A percentile compares a stretch with the other conserved stretches of the same genome.
These are phyloP conservation scores for Hyles euphorbiae DNA, from an alignment of 1,140 invertebrate genomes.

Conservation along the genomic window DNA sequence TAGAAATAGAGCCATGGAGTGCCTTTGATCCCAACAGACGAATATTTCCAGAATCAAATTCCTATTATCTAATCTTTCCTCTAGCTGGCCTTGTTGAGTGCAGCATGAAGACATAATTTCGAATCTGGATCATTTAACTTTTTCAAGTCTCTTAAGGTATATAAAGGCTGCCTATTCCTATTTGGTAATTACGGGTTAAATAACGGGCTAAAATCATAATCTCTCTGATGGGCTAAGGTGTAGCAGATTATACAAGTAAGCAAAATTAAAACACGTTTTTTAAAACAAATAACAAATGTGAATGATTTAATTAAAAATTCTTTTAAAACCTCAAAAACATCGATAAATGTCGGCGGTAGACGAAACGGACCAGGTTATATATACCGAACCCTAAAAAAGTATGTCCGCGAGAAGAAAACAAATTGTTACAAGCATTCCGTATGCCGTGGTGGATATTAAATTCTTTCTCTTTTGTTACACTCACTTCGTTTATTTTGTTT, in stretches of 20 bases:
- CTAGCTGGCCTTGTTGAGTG: slow-evolving; percentile 15
- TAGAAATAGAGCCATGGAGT: slow-evolving; percentile 39
- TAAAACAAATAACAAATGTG: too few species aligned
- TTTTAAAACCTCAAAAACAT: background rate
- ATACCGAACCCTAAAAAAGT: slow-evolving; percentile 34
- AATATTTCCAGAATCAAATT: slow-evolving; percentile 29
- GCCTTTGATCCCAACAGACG: slow-evolving; percentile 35
- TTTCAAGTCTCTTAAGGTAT: too few species aligned
- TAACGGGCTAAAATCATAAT: too few species aligned
- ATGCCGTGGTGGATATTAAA: slow-evolving; percentile 56
- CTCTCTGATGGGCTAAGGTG: too few species aligned
- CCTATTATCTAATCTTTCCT: slow-evolving; percentile 30
- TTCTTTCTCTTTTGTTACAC: slow-evolving; percentile 52
- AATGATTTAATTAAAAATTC: too few species aligned
- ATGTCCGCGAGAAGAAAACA: slow-evolving; percentile 46
- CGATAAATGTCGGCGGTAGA: slow-evolving; percentile 10
- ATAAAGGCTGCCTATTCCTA: too few species aligned
- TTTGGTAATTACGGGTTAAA: too few species aligned
- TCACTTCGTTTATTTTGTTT: slow-evolving; percentile 50
- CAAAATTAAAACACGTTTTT: too few species aligned
- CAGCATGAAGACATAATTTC: slow-evolving; percentile 5
- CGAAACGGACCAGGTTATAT: slow-evolving; percentile 19
- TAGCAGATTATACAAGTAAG: too few species aligned
- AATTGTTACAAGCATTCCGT: slow-evolving; percentile 49
- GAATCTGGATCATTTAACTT: background rate